Evolutionary conservation across 2,888 invertebrate species (phyloP).

Genomic region (Cistogaster globosa): DNA sequence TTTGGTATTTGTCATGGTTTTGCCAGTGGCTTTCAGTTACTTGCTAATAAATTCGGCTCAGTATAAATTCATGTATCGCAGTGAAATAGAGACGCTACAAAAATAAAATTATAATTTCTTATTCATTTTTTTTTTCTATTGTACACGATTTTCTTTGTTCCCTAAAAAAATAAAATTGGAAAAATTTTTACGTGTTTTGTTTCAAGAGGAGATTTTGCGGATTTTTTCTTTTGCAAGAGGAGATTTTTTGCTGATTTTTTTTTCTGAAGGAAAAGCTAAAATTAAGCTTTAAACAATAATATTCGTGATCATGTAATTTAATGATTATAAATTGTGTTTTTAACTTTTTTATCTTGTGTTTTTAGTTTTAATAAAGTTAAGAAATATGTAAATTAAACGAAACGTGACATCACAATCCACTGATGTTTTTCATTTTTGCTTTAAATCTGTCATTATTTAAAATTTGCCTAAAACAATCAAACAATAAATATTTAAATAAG

Average conservation of each 20-base stretch:
- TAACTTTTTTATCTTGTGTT: background rate
- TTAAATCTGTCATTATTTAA: slow-evolving; percentile 40
- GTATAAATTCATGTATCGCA: slow-evolving; percentile 7
- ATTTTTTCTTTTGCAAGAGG: background rate
- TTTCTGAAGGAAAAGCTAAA: slow-evolving; percentile 47
- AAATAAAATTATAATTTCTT: slow-evolving; percentile 35
- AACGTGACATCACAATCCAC: slow-evolving; percentile 60
- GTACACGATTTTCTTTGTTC: slow-evolving; percentile 31
- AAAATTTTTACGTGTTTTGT: slow-evolving; percentile 5
- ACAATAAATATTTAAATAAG: slow-evolving; percentile 38
- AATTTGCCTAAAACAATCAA: slow-evolving; percentile 17
- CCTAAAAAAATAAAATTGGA: slow-evolving; percentile 21
- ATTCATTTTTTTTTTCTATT: slow-evolving; percentile 34
- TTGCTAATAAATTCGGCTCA: background rate
- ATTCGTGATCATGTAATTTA: slow-evolving; percentile 70
- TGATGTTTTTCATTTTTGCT: background rate
- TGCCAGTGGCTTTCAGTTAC: slow-evolving; percentile 40
- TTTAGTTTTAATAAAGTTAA: slow-evolving; percentile 47
- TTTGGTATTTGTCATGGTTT: slow-evolving; percentile 64
- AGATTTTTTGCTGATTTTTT: background rate
- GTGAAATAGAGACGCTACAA: slow-evolving; percentile 37
- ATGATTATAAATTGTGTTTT: slow-evolving; percentile 48
- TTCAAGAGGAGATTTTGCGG: background rate
- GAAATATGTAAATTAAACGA: slow-evolving; percentile 67
- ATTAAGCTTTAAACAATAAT: slow-evolving; percentile 56